Evolutionary conservation across 2,113 vertebrate genomes (phyloP), one percentile per base, ranked within the genome.

Genomic region (Myiagra hebetior): DNA sequence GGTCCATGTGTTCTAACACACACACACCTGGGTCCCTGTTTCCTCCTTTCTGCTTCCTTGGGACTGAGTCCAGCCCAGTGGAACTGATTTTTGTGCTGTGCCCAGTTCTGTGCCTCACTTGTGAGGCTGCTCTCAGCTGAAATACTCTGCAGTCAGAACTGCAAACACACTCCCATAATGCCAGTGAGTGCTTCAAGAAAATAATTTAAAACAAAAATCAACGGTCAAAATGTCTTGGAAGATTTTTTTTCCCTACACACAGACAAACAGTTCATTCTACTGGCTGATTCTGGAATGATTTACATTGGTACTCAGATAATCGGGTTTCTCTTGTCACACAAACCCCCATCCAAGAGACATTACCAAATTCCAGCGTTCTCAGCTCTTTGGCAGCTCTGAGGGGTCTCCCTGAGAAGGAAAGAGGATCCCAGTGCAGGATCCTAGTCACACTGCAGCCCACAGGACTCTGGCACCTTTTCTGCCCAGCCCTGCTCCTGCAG

Each of bases 21-120:
- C 42, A 42, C 35, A 75, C 44, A 83, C 64, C 91, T 91, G 90
- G 57, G 4, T 41, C 27, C 24, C 15, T 4, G 6, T 14, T 10
- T 57, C 37, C 42, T 53, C 59, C 42, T 49, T 26, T 23, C 4
- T 8, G 28, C 57, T 56, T 22, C 83, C 87, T 27, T 28, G 35
- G 47, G 17, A 49, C 53, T 3, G 5, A 56, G 13, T 4, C 39
- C 81, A 84, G 39, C 52, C 35, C 1, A 0, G 9, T 0, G 2
- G 21, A 85, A 39, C 33, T 17, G 8, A 41, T 33, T 37, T 37
- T 13, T 57, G 42, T 53, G 15, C 31, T 53, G 22, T 17, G 79
- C 52, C 75, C 62, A 41, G 15, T 28, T 46, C 80, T 50, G 57
- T 15, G 63, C 46, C 41, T 23, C n/a, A 30, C 35, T 50, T 60